Evolutionary conservation across 1,140 invertebrate species (phyloP).

Genomic region (Idris sp.): DNA sequence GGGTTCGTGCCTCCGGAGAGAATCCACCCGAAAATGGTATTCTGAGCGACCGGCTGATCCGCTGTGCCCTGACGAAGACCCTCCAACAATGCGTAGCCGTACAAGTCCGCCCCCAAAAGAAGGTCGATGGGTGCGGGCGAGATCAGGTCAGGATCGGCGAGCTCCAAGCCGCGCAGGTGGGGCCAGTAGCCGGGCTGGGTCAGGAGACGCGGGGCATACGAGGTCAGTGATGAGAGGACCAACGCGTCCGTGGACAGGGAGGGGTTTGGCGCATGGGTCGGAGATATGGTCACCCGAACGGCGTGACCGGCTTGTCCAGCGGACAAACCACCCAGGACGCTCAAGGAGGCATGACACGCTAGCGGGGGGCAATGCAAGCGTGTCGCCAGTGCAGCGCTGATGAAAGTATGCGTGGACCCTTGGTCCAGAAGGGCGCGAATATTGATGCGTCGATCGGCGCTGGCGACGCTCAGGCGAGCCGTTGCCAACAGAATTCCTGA

Average conservation of each 20-base stretch:
- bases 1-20: not conserved
- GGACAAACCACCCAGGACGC: not conserved
- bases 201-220: not conserved
- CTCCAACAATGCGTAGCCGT: not conserved
- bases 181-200: not conserved
- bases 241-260: not conserved
- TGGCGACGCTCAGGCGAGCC: not conserved
- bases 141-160: not conserved
- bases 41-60: conserved; percentile 10
- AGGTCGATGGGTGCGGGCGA: not conserved
- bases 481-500: conserved; percentile 1
- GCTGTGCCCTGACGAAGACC: not conserved
- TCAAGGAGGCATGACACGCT: not conserved
- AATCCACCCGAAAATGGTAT: conserved; percentile 21
- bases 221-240: not conserved
- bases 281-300: not conserved
- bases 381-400: not conserved
- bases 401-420: conserved; percentile 1
- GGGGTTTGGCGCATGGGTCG: not conserved
- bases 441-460: not conserved
- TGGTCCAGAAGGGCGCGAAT: conserved; percentile 5
- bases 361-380: too few species aligned
- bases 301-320: not conserved
- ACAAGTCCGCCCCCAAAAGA: conserved; percentile 20
- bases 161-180: not conserved